Base-by-base conservation (phyloP, 2,113 vertebrate genomes). In the Seriola aureovittata region DNA sequence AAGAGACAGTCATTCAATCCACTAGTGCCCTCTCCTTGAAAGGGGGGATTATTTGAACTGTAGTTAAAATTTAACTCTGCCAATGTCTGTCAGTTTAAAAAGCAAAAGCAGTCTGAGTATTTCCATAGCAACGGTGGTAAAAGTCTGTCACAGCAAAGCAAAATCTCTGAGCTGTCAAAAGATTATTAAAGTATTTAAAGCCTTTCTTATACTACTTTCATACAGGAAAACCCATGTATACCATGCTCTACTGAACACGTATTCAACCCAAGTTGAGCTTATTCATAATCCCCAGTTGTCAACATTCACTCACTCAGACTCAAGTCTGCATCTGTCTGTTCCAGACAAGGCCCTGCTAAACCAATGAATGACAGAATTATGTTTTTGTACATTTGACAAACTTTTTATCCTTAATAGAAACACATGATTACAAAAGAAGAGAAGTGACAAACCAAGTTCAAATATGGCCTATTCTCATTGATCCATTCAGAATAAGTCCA, bases 151-250 rank as follows among this genome's bases (percentile, higher is more conserved):
- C 32, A 21, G 52, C 34, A 70, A 23, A 66, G 54, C 44, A 62
- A 71, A 62, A 59, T 78, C 29, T 78, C 36, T 68, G 64, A n/a
- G 71, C 44, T 82, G 84, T 89, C 74, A 65, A 80, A 85, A 82
- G 60, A 81, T 81, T 76, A 82, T 73, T 89, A 52, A 80, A 86
- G 82, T 66, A 80, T 87, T 85, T 73, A 80, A 80, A 59, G 70
- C 58, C 62, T 80, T 79, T 78, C 68, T 75, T 46, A n/a, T 50
- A 48, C 71, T 60, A 57, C 62, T 78, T 70, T 67, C 63, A 76
- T 36, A 76, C 52, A 65, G 42, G 36, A 64, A 48, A 80, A 21
- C 23, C 40, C 52, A 42, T 79, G 42, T 76, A 78, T 80, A 71
- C 50, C 52, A 87, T 83, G 80, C 60, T 89, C 77, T 58, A 17